Conservation (phyloP, 2,888 invertebrate genomes). For the Onchidella celtica region DNA sequence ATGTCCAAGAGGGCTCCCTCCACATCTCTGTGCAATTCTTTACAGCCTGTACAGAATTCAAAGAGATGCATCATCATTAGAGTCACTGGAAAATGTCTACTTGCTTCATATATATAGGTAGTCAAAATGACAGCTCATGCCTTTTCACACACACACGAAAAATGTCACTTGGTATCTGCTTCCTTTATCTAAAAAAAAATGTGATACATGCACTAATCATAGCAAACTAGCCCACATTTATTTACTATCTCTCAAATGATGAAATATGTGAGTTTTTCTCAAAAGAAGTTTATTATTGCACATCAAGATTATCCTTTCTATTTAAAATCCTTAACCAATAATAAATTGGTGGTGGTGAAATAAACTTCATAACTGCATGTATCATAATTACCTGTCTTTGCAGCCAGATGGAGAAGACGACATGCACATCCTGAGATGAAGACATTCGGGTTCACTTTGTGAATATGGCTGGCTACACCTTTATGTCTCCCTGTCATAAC, state of each 20-base stretch:
- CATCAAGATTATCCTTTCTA: background rate
- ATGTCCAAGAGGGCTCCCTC: conserved; percentile 49
- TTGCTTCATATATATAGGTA: conserved; percentile 11
- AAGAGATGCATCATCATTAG: background rate
- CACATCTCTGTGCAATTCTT: conserved; percentile 7
- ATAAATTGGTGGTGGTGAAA: background rate
- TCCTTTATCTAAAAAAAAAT: background rate
- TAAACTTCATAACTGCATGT: background rate
- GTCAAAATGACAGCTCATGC: background rate
- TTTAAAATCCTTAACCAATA: background rate
- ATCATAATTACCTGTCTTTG: conserved; percentile 26
- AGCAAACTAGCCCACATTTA: background rate
- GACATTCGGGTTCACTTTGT: conserved; percentile 44
- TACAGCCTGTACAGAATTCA: background rate
- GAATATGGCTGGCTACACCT: conserved; percentile 50
- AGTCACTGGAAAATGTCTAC: background rate
- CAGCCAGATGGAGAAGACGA: conserved; percentile 39
- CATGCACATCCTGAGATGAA: conserved; percentile 30
- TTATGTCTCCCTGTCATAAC: conserved; percentile 52
- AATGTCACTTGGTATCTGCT: background rate
- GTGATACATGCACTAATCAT: background rate
- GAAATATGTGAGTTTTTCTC: background rate
- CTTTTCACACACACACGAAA: background rate
- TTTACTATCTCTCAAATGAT: background rate
- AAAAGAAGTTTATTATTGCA: background rate